Evolutionary conservation across 2,888 invertebrate species (phyloP).

Genomic region (Hirtodrosophila alboralis): DNA sequence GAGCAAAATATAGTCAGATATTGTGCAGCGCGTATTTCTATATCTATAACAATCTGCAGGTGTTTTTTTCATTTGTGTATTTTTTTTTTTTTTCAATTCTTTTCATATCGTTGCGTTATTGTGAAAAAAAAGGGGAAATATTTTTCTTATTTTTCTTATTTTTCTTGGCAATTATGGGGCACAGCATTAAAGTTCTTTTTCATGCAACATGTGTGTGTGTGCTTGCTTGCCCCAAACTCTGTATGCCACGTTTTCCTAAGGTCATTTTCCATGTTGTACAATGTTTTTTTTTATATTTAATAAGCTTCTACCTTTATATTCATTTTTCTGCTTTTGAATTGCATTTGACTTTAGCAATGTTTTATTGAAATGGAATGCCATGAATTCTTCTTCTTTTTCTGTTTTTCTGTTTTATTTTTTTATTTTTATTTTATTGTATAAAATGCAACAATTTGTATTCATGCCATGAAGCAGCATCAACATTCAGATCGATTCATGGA

Average conservation of each 20-base stretch:
- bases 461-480: conserved; percentile 48
- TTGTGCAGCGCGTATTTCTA: background rate
- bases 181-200: conserved; percentile 44
- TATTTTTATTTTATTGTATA: conserved; percentile 40
- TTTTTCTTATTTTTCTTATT: too few species aligned
- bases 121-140: too few species aligned
- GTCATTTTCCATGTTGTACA: conserved; percentile 55
- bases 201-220: conserved; percentile 49
- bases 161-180: conserved; percentile 60
- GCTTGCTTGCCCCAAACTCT: background rate
- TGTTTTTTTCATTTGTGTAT: conserved; percentile 60
- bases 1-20: background rate
- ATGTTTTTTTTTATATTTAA: conserved; percentile 51
- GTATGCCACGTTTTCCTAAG: conserved; percentile 25
- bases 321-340: conserved; percentile 19
- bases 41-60: conserved; percentile 60
- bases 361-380: conserved; percentile 69
- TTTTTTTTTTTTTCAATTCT: conserved; percentile 42
- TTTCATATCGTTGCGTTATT: conserved; percentile 58
- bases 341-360: conserved; percentile 49
- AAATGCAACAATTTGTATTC: conserved; percentile 77
- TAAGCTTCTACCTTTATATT: conserved; percentile 39
- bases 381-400: conserved; percentile 34
- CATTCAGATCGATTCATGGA: conserved; percentile 41
- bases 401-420: conserved; percentile 19